Evolutionary conservation across 1,140 invertebrate genomes (phyloP).

Genomic region (Zaprionus nigranus): DNA sequence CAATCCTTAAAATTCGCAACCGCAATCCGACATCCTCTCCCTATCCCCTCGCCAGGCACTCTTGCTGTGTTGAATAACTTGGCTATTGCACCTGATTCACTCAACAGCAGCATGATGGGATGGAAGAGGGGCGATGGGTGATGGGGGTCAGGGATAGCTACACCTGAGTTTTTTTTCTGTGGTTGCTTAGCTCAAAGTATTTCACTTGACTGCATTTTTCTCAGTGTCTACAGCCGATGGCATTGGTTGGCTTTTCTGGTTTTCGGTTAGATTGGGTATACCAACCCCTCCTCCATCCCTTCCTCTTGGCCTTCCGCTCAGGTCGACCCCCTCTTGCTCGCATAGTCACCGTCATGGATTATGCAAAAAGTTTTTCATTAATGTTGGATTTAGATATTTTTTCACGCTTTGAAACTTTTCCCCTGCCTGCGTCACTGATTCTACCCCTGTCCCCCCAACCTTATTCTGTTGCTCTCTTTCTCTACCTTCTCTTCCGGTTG

Average conservation of each 20-base stretch:
- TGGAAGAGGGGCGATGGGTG: background rate
- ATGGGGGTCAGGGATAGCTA: background rate
- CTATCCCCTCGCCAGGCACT: conserved; percentile 4
- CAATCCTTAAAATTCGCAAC: conserved; percentile 48
- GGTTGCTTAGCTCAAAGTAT: conserved; percentile 49
- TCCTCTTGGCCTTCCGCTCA: background rate
- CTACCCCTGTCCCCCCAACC: background rate
- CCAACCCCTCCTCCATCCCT: background rate
- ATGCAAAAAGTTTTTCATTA: conserved; percentile 83
- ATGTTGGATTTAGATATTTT: conserved; percentile 83
- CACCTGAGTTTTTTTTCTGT: conserved; percentile 10
- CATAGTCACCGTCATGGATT: conserved; percentile 62
- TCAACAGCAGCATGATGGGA: conserved; percentile 14
- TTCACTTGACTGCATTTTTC: conserved; percentile 64
- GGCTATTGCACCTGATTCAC: conserved; percentile 67
- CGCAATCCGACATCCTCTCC: conserved; percentile 40
- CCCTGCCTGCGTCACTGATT: background rate
- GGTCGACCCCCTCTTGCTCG: conserved; percentile 4
- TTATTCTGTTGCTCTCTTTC: background rate
- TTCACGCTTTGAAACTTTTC: conserved; percentile 67
- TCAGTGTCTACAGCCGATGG: conserved; percentile 46
- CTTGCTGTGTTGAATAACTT: conserved; percentile 7
- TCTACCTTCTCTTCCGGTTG: conserved; percentile 9
- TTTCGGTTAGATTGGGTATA: conserved; percentile 3
- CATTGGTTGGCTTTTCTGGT: conserved; percentile 58